Evolutionary conservation across 1,140 invertebrate genomes (phyloP).

Genomic region (Cydia amplana): DNA sequence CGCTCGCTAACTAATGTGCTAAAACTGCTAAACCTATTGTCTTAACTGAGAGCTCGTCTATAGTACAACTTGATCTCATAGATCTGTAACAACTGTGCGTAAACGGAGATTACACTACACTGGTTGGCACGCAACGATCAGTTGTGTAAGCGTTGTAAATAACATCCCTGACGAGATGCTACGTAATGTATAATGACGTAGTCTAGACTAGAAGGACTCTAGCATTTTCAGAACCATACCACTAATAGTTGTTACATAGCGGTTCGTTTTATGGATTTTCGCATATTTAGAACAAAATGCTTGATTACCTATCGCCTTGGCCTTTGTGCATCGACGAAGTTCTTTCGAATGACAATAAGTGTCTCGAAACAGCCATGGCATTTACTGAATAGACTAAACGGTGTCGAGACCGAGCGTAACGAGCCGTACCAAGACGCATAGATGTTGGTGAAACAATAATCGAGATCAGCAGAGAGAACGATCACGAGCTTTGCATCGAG

Average conservation of each 20-base stretch:
- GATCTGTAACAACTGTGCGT: neutral
- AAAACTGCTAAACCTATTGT: neutral
- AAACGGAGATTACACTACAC: neutral
- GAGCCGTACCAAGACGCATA: conserved; percentile 42
- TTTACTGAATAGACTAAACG: conserved; percentile 33
- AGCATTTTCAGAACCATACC: neutral
- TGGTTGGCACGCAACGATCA: neutral
- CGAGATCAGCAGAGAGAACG: conserved; percentile 62
- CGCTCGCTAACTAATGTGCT: neutral
- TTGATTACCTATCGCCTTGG: conserved; percentile 29
- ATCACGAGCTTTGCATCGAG: conserved; percentile 50
- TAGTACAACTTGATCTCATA: neutral
- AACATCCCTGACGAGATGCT: neutral
- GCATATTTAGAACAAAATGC: conserved; percentile 4
- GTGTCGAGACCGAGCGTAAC: conserved; percentile 46
- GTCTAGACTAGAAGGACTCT: neutral
- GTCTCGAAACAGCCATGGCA: conserved; percentile 37
- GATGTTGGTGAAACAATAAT: conserved; percentile 57
- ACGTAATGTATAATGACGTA: conserved; percentile 5
- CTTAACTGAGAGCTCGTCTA: neutral
- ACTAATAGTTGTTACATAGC: neutral
- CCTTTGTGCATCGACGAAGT: conserved; percentile 22
- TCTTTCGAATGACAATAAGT: conserved; percentile 27
- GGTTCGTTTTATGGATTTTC: neutral
- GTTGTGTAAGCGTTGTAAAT: neutral